A percentile compares a stretch with the other conserved stretches of the same genome.
phyloP scores from a whole-genome alignment of 92 coral and sea anemone genomes.

The Porites divaricata region DNA sequence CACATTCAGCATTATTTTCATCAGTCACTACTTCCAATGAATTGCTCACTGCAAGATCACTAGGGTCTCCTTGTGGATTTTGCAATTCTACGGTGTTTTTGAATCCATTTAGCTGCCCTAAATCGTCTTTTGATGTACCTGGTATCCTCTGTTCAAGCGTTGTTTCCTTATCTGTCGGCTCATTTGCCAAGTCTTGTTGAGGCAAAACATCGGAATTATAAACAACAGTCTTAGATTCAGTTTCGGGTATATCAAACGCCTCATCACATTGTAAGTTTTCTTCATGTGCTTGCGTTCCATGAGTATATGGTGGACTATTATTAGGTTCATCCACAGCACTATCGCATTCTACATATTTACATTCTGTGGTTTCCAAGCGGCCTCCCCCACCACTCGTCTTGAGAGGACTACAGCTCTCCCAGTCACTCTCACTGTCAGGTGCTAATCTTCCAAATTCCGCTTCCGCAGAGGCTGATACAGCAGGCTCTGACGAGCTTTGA shows the following conservation, averaged over 20 bases:
- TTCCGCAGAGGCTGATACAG: not conserved
- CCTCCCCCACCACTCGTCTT: not conserved
- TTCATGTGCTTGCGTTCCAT: too few relatives aligned
- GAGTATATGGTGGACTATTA: not conserved
- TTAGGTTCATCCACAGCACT: not conserved
- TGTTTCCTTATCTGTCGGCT: not conserved
- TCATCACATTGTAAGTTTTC: not conserved
- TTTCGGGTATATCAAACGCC: not conserved
- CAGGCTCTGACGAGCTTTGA: not conserved
- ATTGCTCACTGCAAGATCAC: not conserved
- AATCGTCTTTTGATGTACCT: not conserved
- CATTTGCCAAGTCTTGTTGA: not conserved
- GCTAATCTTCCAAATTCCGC: not conserved
- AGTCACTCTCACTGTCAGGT: conserved; percentile 9
- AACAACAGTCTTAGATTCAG: not conserved
- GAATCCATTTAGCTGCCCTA: too few relatives aligned
- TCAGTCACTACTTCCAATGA: not conserved
- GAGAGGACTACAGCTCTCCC: conserved; percentile 5
- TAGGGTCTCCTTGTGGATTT: not conserved
- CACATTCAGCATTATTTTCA: not conserved
- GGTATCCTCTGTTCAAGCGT: not conserved
- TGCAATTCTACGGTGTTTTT: not conserved
- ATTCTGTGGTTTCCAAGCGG: not conserved
- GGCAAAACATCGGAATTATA: not conserved
- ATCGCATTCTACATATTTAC: not conserved